A percentile compares a stretch with the other conserved stretches of the same genome.
Conservation (phyloP, 2,888 invertebrate genomes). For the Tetramorium bicarinatum region DNA sequence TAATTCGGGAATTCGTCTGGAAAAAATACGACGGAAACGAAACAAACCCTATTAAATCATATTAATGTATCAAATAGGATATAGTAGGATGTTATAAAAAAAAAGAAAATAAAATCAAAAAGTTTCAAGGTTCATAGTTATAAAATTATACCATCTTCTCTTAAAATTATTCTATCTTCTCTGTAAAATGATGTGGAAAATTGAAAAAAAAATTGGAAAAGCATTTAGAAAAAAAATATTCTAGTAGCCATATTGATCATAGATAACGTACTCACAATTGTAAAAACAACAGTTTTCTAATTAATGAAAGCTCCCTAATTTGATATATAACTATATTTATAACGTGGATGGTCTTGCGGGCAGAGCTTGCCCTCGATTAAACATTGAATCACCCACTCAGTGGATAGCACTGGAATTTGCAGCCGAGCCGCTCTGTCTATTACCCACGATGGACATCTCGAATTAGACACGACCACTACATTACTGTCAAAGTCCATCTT, state of each 20-base stretch:
- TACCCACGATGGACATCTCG: too few species aligned
- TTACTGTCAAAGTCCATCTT: constrained; percentile 72
- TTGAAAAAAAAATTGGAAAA: not conserved
- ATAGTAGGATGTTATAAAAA: not conserved
- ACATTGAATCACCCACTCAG: constrained; percentile 91
- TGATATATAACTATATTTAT: constrained; percentile 87
- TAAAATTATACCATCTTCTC: not conserved
- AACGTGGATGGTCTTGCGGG: constrained; percentile 87
- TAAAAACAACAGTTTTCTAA: constrained; percentile 32
- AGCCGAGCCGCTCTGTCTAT: constrained; percentile 84
- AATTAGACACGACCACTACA: constrained; percentile 79
- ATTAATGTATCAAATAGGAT: not conserved
- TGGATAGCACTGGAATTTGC: constrained; percentile 90
- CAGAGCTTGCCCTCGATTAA: constrained; percentile 89
- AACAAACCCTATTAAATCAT: too few species aligned
- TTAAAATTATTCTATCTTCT: too few species aligned
- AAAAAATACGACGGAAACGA: not conserved
- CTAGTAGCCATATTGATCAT: not conserved
- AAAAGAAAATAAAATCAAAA: not conserved
- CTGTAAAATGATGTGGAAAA: too few species aligned
- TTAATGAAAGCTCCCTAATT: constrained; percentile 54
- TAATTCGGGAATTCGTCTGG: not conserved
- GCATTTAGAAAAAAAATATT: not conserved
- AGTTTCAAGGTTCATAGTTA: not conserved
- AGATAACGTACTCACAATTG: constrained; percentile 5